These are phyloP conservation scores for Dicaeum eximium DNA, from an alignment of 2,113 vertebrate genomes.

Conservation along the genomic window DNA sequence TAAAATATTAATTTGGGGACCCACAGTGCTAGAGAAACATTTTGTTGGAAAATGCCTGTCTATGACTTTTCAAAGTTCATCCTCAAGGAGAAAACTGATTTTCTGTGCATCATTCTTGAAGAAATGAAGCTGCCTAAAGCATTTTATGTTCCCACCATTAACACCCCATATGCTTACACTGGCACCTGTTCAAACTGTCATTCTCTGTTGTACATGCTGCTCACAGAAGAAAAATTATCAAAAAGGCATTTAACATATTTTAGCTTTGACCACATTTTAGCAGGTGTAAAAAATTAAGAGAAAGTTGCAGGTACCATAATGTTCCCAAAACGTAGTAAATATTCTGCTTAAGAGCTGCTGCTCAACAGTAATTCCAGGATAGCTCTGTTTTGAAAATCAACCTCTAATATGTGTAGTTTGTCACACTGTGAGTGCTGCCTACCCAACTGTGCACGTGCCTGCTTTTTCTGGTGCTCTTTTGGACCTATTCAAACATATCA, in stretches of 20 bases:
- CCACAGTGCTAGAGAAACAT: not conserved
- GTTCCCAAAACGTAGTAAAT: not conserved
- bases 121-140: constrained; percentile 21
- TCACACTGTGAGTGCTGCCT: not conserved
- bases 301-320: not conserved
- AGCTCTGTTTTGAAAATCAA: not conserved
- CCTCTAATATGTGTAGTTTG: not conserved
- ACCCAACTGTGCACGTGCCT: fast-evolving
- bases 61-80: constrained; percentile 21
- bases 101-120: constrained; percentile 27
- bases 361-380: not conserved
- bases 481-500: not conserved
- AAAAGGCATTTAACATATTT: constrained; percentile 22
- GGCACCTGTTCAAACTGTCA: not conserved
- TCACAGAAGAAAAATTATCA: not conserved
- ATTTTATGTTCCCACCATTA: constrained; percentile 18
- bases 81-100: constrained; percentile 45
- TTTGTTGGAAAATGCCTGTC: constrained; percentile 16
- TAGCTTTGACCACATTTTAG: not conserved
- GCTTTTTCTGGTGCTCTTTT: not conserved
- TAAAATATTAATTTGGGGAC: constrained; percentile 45
- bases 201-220: not conserved
- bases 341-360: not conserved
- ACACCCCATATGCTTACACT: constrained; percentile 6
- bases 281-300: not conserved